These are phyloP conservation scores for Collichthys lucidus DNA, from an alignment of 2,113 vertebrate genomes.

Conservation along the genomic window DNA sequence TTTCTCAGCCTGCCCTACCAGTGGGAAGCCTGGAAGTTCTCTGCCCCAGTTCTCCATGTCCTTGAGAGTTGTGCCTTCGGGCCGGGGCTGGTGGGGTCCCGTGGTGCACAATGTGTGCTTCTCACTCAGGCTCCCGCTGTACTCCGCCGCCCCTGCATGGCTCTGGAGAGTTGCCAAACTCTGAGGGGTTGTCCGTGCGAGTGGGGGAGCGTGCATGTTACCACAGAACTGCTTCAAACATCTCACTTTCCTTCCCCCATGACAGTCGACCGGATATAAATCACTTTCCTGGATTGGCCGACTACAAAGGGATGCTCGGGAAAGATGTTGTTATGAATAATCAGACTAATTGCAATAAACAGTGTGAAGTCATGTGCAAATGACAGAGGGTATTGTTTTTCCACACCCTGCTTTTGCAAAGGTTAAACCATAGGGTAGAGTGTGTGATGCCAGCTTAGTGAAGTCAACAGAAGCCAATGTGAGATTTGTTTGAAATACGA, in stretches of 20 bases:
- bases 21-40: conserved; percentile 80
- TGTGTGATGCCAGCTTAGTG: conserved; percentile 11
- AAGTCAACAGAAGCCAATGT: conserved; percentile 28
- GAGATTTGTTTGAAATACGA: not conserved
- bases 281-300: conserved; percentile 67
- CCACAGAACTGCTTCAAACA: conserved; percentile 57
- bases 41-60: conserved; percentile 86
- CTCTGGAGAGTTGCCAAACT: conserved; percentile 85
- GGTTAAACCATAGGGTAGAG: conserved; percentile 54
- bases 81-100: conserved; percentile 84
- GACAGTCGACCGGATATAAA: conserved; percentile 68
- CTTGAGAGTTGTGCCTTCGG: conserved; percentile 87
- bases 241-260: conserved; percentile 65
- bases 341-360: conserved; percentile 74
- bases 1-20: conserved; percentile 72
- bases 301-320: conserved; percentile 53
- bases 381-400: conserved; percentile 60
- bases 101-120: conserved; percentile 85
- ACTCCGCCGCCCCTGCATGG: conserved; percentile 80
- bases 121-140: conserved; percentile 80
- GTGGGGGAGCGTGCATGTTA: conserved; percentile 53
- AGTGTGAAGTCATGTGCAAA: conserved; percentile 71
- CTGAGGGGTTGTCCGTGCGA: conserved; percentile 77
- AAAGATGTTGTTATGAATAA: conserved; percentile 71
- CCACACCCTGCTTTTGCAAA: conserved; percentile 51